Evolutionary conservation across 2,888 invertebrate species (phyloP).

Genomic region (Nasonia oneida): DNA sequence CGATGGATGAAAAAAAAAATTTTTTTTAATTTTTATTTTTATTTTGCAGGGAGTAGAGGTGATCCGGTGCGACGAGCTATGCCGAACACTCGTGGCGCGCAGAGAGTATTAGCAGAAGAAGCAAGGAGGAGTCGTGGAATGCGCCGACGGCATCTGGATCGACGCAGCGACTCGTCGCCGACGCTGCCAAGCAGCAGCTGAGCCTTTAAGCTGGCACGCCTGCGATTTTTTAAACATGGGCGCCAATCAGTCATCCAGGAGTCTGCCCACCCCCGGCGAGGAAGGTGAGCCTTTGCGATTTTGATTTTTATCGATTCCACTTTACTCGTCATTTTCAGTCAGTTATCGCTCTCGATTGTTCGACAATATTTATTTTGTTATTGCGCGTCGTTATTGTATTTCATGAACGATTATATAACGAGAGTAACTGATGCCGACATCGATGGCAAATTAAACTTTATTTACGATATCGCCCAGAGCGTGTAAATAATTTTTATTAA

Average conservation of each 20-base stretch:
- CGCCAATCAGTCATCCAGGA: constrained; percentile 80
- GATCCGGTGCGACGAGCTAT: background rate
- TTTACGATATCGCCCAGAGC: no score
- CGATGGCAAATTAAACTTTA: no score
- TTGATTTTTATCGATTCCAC: no score
- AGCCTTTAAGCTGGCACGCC: background rate
- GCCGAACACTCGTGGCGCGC: background rate
- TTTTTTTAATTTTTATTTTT: background rate
- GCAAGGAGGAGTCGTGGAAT: constrained; percentile 20
- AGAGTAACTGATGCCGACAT: no score
- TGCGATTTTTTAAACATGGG: constrained; percentile 76
- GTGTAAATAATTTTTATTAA: no score
- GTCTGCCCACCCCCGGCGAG: constrained; percentile 79
- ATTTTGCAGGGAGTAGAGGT: no score
- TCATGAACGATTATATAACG: background rate
- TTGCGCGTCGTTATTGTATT: background rate
- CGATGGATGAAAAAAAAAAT: background rate
- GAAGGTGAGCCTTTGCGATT: constrained; percentile 76
- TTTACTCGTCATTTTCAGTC: no score
- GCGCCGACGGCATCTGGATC: constrained; percentile 13
- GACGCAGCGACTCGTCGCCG: constrained; percentile 9
- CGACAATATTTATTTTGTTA: background rate
- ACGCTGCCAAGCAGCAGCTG: constrained; percentile 3
- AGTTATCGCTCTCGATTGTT: no score
- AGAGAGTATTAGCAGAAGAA: background rate